These are phyloP conservation scores for Atractosteus spatula DNA, from an alignment of 2,113 vertebrate genomes.

Conservation along the genomic window DNA sequence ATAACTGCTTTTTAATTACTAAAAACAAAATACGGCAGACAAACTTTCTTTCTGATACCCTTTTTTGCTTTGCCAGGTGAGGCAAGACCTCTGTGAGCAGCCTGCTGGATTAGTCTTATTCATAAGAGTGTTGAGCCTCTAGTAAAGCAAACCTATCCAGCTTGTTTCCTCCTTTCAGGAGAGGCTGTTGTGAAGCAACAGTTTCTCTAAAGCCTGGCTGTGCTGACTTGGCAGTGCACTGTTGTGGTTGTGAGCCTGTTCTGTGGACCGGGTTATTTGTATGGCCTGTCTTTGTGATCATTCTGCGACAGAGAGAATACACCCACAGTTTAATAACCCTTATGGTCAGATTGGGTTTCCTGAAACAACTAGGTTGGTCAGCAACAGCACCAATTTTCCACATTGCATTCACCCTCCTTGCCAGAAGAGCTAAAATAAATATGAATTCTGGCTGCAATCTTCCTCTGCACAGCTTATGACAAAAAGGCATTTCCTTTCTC, in stretches of 20 bases:
- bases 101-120: not conserved
- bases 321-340: constrained; percentile 1
- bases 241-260: not conserved
- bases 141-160: constrained; percentile 7
- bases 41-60: too few species aligned
- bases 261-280: not conserved
- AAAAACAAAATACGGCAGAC: too few species aligned
- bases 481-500: not conserved
- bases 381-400: not conserved
- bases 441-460: not conserved
- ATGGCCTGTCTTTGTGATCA: constrained; percentile 4
- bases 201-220: not conserved
- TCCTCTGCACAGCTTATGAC: not conserved
- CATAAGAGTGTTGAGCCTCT: not conserved
- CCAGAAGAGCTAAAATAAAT: not conserved
- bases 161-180: constrained; percentile 5
- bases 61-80: too few species aligned
- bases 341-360: constrained; percentile 4
- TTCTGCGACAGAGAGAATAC: not conserved
- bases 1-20: too few species aligned
- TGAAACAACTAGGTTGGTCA: not conserved
- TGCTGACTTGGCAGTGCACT: not conserved
- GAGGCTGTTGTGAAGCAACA: not conserved
- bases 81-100: too few species aligned
- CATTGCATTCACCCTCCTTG: not conserved